phyloP scores from a whole-genome alignment of 2,113 vertebrate genomes.

The Emydura subglobosa region DNA sequence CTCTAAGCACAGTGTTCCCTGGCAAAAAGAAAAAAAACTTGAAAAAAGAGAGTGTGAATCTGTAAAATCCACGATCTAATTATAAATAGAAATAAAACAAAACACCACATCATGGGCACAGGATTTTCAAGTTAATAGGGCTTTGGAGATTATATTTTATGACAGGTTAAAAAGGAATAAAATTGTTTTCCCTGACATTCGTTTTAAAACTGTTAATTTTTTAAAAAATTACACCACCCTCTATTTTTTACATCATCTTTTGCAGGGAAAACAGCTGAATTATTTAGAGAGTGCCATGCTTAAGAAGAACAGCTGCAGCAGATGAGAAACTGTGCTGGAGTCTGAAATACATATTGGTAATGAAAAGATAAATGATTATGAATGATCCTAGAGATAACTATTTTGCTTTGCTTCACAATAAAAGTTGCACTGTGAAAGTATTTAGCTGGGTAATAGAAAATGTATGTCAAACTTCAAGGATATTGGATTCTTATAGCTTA shows the following conservation, averaged over 20 bases:
- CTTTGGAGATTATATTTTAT: not conserved
- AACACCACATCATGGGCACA: not conserved
- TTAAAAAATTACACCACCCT: not conserved
- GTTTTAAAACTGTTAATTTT: not conserved
- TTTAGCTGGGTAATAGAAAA: not conserved
- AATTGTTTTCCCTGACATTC: not conserved
- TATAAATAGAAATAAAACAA: not conserved
- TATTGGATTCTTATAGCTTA: not conserved
- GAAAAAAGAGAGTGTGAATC: not conserved
- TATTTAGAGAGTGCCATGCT: not conserved
- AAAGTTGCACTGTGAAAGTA: not conserved
- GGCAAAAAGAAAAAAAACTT: not conserved
- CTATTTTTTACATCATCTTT: not conserved
- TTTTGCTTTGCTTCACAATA: not conserved
- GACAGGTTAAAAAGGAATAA: not conserved
- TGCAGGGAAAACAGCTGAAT: not conserved
- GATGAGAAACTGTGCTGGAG: not conserved
- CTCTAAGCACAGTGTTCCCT: not conserved
- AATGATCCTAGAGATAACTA: not conserved
- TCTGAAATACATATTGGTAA: not conserved
- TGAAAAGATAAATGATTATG: not conserved
- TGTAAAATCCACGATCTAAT: not conserved
- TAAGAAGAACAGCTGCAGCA: not conserved
- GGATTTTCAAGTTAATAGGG: not conserved
- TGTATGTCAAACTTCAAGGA: not conserved